Evolutionary conservation across 2,797 vertebrate genomes (phyloP).

Genomic region (Discoglossus pictus): DNA sequence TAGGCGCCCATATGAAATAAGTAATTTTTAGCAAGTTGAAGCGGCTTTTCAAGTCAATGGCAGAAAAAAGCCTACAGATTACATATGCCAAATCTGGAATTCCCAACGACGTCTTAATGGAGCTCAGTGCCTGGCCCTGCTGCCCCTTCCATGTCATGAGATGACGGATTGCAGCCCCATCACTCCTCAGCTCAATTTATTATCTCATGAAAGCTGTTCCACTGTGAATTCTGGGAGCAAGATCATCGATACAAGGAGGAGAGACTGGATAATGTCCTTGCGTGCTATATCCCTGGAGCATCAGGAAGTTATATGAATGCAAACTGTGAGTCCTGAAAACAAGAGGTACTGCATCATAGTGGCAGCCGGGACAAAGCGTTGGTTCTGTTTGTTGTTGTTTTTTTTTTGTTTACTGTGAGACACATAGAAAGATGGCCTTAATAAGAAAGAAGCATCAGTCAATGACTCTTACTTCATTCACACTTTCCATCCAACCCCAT

Average conservation of each 20-base stretch:
- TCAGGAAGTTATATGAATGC: constrained; percentile 71
- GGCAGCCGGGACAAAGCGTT: constrained; percentile 88
- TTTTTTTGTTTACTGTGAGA: constrained; percentile 61
- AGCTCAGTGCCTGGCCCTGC: constrained; percentile 6
- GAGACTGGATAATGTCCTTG: constrained; percentile 66
- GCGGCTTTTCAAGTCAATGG: constrained; percentile 3
- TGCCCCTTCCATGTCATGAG: constrained; percentile 47
- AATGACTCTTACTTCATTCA: constrained; percentile 95
- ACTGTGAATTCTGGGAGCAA: constrained; percentile 53
- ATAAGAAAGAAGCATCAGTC: constrained; percentile 95
- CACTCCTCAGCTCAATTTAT: constrained; percentile 60
- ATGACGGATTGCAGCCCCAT: constrained; percentile 65
- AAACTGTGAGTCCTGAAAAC: constrained; percentile 72
- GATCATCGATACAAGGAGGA: constrained; percentile 64
- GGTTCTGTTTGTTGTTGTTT: constrained; percentile 51
- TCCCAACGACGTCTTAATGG: constrained; percentile 37
- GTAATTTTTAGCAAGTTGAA: constrained; percentile 1
- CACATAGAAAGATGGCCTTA: constrained; percentile 87
- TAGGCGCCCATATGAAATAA: constrained; percentile 6
- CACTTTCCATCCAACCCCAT: constrained; percentile 87
- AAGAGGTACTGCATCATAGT: constrained; percentile 97
- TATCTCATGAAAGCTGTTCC: constrained; percentile 64
- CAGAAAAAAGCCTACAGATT: constrained; percentile 22
- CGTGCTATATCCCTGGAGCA: constrained; percentile 65
- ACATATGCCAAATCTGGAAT: constrained; percentile 24